These are phyloP conservation scores for Drosophila takahashii DNA, from an alignment of 1,140 invertebrate genomes.

Conservation along the genomic window DNA sequence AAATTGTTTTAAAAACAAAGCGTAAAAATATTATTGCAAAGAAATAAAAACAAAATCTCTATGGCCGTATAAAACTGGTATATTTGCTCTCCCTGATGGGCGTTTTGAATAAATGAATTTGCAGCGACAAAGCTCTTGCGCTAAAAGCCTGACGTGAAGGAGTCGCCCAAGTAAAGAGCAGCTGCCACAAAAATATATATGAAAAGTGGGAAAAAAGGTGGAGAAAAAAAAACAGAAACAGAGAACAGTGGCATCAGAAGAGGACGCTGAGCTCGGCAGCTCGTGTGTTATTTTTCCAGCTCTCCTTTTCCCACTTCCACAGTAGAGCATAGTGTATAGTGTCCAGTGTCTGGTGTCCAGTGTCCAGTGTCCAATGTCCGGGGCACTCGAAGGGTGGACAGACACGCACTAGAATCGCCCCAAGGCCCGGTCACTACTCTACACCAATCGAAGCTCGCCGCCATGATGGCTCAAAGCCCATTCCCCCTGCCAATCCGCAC, in stretches of 20 bases:
- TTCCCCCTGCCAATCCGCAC: neutral
- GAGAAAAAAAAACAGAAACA: slow-evolving; percentile 16
- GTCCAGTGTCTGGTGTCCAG: slow-evolving; percentile 12
- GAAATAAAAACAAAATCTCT: too few species aligned
- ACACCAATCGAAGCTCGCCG: slow-evolving; percentile 78
- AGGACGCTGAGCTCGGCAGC: slow-evolving; percentile 25
- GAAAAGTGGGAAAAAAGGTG: slow-evolving; percentile 14
- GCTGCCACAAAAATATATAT: slow-evolving; percentile 40
- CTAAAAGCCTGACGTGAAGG: slow-evolving; percentile 42
- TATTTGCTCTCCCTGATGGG: slow-evolving; percentile 48
- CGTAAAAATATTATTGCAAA: too few species aligned
- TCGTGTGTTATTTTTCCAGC: slow-evolving; percentile 28
- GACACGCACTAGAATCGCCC: slow-evolving; percentile 64
- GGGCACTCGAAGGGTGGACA: slow-evolving; percentile 45
- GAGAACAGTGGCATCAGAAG: slow-evolving; percentile 28
- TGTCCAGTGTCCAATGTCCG: too few species aligned
- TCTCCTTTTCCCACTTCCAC: slow-evolving; percentile 32
- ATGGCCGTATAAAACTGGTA: neutral
- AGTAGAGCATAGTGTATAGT: neutral
- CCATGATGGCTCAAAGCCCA: slow-evolving; percentile 38
- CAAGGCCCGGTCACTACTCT: slow-evolving; percentile 54
- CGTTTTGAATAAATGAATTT: slow-evolving; percentile 69
- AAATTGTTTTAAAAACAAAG: too few species aligned
- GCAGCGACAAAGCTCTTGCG: slow-evolving; percentile 61
- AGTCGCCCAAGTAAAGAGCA: slow-evolving; percentile 24